Evolutionary conservation across 2,797 vertebrate species (phyloP).

Genomic region (Carcharodon carcharias): DNA sequence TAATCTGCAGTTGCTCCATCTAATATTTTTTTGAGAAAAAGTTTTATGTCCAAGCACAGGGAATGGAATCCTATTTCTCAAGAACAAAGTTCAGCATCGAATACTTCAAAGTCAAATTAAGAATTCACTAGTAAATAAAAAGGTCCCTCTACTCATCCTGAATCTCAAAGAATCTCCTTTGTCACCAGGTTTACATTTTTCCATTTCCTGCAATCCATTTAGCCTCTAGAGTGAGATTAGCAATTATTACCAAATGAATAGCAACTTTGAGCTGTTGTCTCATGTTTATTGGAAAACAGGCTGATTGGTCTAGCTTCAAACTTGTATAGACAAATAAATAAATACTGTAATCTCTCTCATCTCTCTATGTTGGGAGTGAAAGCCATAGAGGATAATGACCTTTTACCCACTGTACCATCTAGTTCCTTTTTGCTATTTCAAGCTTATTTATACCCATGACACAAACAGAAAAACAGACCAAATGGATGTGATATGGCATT

Average conservation of each 20-base stretch:
- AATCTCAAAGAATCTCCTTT: background rate
- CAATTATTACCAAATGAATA: background rate
- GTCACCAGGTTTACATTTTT: background rate
- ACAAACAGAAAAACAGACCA: background rate
- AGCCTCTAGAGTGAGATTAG: background rate
- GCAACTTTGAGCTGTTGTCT: background rate
- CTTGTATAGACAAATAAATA: background rate
- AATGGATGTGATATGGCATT: background rate
- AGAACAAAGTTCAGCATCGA: background rate
- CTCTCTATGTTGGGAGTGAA: background rate
- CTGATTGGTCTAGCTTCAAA: background rate
- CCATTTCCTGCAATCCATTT: background rate
- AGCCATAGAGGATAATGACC: background rate
- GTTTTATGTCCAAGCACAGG: background rate
- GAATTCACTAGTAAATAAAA: background rate
- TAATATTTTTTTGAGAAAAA: background rate
- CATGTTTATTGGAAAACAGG: background rate
- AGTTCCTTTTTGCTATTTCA: background rate
- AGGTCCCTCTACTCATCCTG: background rate
- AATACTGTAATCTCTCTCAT: background rate
- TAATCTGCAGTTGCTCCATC: background rate
- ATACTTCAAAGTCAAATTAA: background rate
- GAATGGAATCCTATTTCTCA: background rate
- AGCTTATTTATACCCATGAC: background rate
- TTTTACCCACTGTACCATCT: background rate